A percentile compares a stretch with the other conserved stretches of the same genome.
Evolutionary conservation across 2,888 invertebrate species (phyloP).

Genomic region (Galerucella calmariensis): DNA sequence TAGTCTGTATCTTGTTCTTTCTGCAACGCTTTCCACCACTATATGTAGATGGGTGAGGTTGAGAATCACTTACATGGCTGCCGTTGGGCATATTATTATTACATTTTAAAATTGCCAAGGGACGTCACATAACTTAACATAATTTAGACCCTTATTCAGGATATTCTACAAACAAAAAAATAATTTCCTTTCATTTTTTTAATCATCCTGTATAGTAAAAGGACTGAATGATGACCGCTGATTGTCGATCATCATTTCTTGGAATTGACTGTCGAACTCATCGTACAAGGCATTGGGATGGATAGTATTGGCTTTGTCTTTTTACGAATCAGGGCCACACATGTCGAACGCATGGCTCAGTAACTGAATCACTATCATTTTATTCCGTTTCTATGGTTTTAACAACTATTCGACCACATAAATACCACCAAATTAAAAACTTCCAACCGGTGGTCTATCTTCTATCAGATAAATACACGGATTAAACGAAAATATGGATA

Average conservation of each 20-base stretch:
- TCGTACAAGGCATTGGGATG: constrained; percentile 51
- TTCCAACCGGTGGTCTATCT: constrained; percentile 15
- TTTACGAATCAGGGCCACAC: constrained; percentile 58
- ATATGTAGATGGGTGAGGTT: too few relatives aligned
- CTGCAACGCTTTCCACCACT: too few relatives aligned
- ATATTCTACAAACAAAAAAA: not conserved
- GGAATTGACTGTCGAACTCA: constrained; percentile 56
- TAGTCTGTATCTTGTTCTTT: too few relatives aligned
- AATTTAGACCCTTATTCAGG: too few relatives aligned
- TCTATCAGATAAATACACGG: constrained; percentile 20
- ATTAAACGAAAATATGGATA: constrained; percentile 9
- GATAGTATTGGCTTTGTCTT: constrained; percentile 52
- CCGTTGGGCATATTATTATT: too few relatives aligned
- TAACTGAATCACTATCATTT: constrained; percentile 50
- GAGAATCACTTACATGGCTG: too few relatives aligned
- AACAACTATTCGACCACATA: constrained; percentile 30
- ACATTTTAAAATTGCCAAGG: too few relatives aligned
- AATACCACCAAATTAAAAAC: constrained; percentile 33
- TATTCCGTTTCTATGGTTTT: constrained; percentile 33
- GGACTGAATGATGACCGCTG: constrained; percentile 37
- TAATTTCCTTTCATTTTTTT: not conserved
- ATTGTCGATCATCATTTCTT: constrained; percentile 58
- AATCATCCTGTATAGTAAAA: constrained; percentile 24
- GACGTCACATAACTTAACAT: too few relatives aligned
- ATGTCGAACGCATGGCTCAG: constrained; percentile 53